Base-by-base conservation (phyloP, 2,113 vertebrate genomes). In the Ictidomys tridecemlineatus region DNA sequence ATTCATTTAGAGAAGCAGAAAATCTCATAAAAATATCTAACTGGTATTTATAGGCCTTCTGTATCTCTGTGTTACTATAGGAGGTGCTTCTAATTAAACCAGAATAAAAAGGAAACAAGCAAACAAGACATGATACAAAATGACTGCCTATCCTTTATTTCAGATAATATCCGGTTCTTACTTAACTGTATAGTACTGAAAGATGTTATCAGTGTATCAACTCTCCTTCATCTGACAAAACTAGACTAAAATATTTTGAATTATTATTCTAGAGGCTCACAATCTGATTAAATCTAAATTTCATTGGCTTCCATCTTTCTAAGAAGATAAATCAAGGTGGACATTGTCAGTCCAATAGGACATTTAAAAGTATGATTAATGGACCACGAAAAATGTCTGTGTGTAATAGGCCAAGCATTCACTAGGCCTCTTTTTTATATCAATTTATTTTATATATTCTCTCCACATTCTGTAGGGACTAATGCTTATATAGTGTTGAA, bases 1-100 rank as follows among this genome's bases (percentile, higher is more conserved):
- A 98, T 95, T 96, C 91, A 95, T 94, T 91, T 77, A 94, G 58
- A 96, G 69, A 89, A 91, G 22, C 67, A 93, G 42, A 76, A 97
- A 94, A 76, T 26, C 51, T 87, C 91, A 76, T 91, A 82, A 93
- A 97, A 95, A 94, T 65, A 86, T 56, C 48, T 92, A 61, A 95
- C 69, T 77, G 10, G 3, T 93, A 90, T 94, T 97, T 96, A 97
- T 86, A 45, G 93, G 83, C 51, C 77, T 84, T 69, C 63, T 95
- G 63, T 86, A 58, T 93, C 48, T 91, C 56, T 84, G 16, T 87
- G 89, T 89, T 61, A 61, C 32, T 70, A 61, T 22, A 69, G 63
- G 17, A 96, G 96, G 28, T 88, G 13, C 91, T 96, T 89, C 86
- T 93, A 94, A 95, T 94, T 95, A 51, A 70, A 67, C 53, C 86